These are phyloP conservation scores for Macrosiphum euphorbiae DNA, from an alignment of 2,888 invertebrate species.

Conservation along the genomic window DNA sequence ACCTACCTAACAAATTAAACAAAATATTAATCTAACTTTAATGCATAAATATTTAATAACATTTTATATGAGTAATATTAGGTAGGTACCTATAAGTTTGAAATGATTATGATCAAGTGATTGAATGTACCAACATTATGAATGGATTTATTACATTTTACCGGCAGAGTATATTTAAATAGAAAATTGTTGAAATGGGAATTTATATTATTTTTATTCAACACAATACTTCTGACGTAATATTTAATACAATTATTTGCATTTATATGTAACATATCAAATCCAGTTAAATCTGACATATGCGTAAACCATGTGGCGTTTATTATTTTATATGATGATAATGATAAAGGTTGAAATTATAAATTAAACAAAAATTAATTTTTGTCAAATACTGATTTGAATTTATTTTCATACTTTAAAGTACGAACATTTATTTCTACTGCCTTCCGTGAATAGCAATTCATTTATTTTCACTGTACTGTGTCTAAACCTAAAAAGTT, in stretches of 20 bases:
- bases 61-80: not conserved
- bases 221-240: not conserved
- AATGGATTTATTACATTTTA: not conserved
- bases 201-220: not conserved
- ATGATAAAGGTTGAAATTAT: not conserved
- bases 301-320: not conserved
- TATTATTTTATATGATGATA: not conserved
- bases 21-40: not conserved
- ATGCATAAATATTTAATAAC: not conserved
- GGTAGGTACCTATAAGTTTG: not conserved
- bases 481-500: not conserved
- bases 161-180: not conserved
- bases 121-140: not conserved
- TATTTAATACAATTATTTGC: not conserved
- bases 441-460: not conserved
- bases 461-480: not conserved
- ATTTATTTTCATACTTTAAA: not conserved
- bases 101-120: not conserved
- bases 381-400: not conserved
- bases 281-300: not conserved
- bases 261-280: not conserved
- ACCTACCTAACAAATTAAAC: not conserved
- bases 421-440: not conserved
- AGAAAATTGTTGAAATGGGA: not conserved
- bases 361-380: not conserved